phyloP scores from a whole-genome alignment of 1,140 invertebrate genomes.

The Metaphire vulgaris region DNA sequence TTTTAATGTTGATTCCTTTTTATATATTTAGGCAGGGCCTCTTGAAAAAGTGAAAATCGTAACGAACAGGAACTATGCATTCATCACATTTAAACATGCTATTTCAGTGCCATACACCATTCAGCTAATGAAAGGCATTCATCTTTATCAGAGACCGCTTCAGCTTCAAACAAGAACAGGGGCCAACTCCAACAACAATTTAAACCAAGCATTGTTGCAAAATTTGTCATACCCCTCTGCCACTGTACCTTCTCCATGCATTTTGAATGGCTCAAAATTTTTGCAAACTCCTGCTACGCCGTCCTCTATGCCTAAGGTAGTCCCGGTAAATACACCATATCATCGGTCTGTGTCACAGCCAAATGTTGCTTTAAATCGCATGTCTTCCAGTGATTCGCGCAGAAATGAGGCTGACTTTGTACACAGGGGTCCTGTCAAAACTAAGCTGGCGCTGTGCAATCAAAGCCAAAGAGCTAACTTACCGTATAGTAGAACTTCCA shows the following conservation, averaged over 20 bases:
- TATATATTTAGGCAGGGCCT: constrained; percentile 63
- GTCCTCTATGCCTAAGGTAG: neutral
- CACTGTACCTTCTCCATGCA: neutral
- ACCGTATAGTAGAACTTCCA: neutral
- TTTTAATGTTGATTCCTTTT: too few relatives aligned
- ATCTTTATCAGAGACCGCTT: constrained; percentile 52
- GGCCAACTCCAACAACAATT: constrained; percentile 7
- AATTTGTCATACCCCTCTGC: too few relatives aligned
- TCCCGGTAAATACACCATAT: neutral
- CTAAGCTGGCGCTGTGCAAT: neutral
- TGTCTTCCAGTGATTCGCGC: constrained; percentile 29
- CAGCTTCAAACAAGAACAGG: constrained; percentile 35
- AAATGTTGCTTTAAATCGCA: constrained; percentile 30
- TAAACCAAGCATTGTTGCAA: too few relatives aligned
- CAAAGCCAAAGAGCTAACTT: neutral
- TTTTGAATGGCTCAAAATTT: neutral
- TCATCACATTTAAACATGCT: constrained; percentile 67
- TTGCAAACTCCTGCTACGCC: neutral
- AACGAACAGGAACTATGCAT: constrained; percentile 63
- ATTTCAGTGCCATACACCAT: constrained; percentile 68
- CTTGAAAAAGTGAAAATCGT: constrained; percentile 67
- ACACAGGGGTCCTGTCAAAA: neutral
- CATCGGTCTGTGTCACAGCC: neutral
- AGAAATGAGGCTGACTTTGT: neutral
- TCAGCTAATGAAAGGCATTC: constrained; percentile 61